Percentiles rank a stretch among this genome's conserved stretches.
Evolutionary conservation across 2,113 vertebrate genomes (phyloP).

Genomic region (Enhydra lutris): DNA sequence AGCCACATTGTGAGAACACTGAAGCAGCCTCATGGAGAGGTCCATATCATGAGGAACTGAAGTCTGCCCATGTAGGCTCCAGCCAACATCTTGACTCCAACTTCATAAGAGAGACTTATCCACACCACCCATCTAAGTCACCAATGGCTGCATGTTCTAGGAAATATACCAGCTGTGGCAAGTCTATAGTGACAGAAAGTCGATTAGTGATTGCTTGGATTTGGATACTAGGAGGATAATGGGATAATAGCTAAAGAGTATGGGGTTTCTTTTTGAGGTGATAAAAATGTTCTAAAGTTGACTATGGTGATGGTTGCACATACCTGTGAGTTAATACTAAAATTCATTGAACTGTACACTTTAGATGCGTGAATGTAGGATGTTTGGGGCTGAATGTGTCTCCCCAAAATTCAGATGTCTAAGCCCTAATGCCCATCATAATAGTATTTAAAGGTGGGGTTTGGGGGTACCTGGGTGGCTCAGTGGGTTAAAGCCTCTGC

Average conservation of each 20-base stretch:
- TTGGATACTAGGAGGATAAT: not conserved
- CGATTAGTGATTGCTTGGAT: not conserved
- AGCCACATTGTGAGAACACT: not conserved
- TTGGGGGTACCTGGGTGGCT: not conserved
- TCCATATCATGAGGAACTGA: not conserved
- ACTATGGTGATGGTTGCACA: not conserved
- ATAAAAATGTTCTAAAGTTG: not conserved
- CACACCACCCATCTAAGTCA: not conserved
- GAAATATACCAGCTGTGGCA: not conserved
- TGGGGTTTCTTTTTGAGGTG: not conserved
- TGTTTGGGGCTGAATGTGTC: not conserved
- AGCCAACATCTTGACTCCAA: not conserved
- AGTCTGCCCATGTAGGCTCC: not conserved
- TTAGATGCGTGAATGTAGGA: not conserved
- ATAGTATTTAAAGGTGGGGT: not conserved
- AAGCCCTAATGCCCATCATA: not conserved
- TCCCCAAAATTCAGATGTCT: not conserved
- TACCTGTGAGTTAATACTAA: not conserved
- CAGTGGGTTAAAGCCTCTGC: too few relatives aligned
- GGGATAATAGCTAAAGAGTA: not conserved
- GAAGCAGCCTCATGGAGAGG: too few relatives aligned
- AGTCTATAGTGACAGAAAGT: not conserved
- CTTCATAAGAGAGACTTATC: not conserved
- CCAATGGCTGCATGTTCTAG: not conserved
- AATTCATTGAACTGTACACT: not conserved